phyloP scores from a whole-genome alignment of 1,140 invertebrate genomes.

The Brachionus rotundiformis region DNA sequence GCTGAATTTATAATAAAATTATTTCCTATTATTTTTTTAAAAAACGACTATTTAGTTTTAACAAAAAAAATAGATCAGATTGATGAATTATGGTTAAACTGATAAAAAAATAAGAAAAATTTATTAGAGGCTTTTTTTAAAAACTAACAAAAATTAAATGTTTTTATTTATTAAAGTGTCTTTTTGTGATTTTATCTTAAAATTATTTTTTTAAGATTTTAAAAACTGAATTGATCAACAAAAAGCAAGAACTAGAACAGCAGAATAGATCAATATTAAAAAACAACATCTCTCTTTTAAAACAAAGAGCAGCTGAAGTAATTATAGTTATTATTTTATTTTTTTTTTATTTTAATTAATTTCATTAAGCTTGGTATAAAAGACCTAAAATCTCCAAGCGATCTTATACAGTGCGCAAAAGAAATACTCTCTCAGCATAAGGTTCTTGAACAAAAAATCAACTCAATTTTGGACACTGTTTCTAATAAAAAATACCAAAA shows the following conservation, averaged over 20 bases:
- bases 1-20: not conserved
- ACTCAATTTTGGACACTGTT: not conserved
- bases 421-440: slow-evolving; percentile 10
- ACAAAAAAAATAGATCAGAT: not conserved
- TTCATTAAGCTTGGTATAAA: slow-evolving; percentile 28
- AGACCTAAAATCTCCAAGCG: slow-evolving; percentile 2
- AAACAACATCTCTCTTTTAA: slow-evolving; percentile 28
- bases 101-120: too few species aligned
- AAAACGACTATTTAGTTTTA: not conserved
- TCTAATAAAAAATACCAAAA: slow-evolving; percentile 10
- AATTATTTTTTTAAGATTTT: slow-evolving; percentile 24
- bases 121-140: too few species aligned
- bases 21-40: too few species aligned
- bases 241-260: slow-evolving; percentile 38
- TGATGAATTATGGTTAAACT: too few species aligned
- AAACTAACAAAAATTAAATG: not conserved
- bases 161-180: too few species aligned
- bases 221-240: slow-evolving; percentile 15
- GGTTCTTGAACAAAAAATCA: slow-evolving; percentile 30
- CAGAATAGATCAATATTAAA: slow-evolving; percentile 14
- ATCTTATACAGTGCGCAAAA: slow-evolving; percentile 20
- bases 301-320: slow-evolving; percentile 34
- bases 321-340: not conserved
- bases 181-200: too few species aligned
- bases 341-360: not conserved